These are phyloP conservation scores for Notothenia rossii DNA, from an alignment of 2,113 vertebrate species.

Conservation along the genomic window DNA sequence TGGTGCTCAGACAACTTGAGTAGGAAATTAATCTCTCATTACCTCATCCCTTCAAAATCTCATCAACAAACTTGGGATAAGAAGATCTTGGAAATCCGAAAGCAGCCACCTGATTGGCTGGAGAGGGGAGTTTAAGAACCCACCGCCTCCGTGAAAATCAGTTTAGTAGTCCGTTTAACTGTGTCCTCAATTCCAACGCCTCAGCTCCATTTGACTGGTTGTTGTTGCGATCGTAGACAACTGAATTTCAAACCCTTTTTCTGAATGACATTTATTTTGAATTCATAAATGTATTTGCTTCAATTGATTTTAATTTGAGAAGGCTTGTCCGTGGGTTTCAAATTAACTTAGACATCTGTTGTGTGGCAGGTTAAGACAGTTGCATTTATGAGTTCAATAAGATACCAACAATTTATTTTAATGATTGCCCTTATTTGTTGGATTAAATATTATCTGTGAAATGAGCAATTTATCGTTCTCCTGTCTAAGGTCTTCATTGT, in stretches of 20 bases:
- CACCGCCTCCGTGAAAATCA: neutral
- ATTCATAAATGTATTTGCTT: neutral
- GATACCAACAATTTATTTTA: neutral
- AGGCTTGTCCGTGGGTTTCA: neutral
- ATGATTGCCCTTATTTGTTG: neutral
- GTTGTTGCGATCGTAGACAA: neutral
- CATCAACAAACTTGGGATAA: constrained; percentile 41
- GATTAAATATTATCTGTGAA: neutral
- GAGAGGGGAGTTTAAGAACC: neutral
- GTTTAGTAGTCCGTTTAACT: neutral
- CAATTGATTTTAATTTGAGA: neutral
- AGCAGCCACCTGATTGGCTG: constrained; percentile 5
- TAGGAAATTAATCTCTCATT: constrained; percentile 56
- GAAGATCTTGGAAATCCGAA: constrained; percentile 41
- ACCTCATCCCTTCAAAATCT: constrained; percentile 21
- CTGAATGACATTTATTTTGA: too few relatives aligned
- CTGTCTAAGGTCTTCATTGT: too few relatives aligned
- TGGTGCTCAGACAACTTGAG: constrained; percentile 14
- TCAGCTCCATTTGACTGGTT: neutral
- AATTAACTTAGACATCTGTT: neutral
- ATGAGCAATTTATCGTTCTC: neutral
- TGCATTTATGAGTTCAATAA: neutral
- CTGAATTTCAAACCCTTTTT: neutral
- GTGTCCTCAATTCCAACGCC: constrained; percentile 1
- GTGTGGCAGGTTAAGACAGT: neutral